Evolutionary conservation across 2,888 invertebrate species (phyloP), one percentile per base, ranked within the genome.

Genomic region (Patella depressa): DNA sequence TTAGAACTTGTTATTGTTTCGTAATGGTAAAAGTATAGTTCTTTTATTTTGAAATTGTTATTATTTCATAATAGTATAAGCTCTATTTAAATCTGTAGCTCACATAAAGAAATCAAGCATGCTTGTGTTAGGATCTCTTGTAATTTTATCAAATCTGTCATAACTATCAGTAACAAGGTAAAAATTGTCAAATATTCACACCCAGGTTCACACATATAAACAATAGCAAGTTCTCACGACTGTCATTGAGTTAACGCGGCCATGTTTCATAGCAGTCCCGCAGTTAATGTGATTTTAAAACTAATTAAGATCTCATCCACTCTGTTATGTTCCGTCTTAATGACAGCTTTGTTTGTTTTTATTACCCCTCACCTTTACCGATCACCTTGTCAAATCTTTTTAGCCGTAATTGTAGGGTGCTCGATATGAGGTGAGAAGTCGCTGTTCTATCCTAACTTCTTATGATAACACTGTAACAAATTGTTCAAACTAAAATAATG

Each of bases 301-400:
- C 65, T 65, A 24, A 65, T 65, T 15, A 65, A 65, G 65, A 65
- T 65, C 65, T 65, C 24, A 24, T 65, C 24, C 65, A 65, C 19
- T n/a, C 24, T 65, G 24, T 65, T 65, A 65, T 65, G 24, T 65
- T 24, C 65, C 14, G 19, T 65, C 65, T 24, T 65, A 24, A 65
- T 65, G 65, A 65, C 65, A 65, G 19, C 65, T 65, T 65, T 65
- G 65, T 65, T 65, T 65, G 65, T 65, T 65, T 65, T 65, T 65
- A 65, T 65, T 65, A 65, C 65, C 65, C 19, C 19, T 65, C 65
- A 65, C 65, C 65, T 65, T 65, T 65, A 24, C 11, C 65, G 14
- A 24, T 24, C 24, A 19, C 19, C 65, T 15, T 24, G 19, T 19
- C 19, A 65, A 65, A 65, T 65, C 65, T 65, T 65, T 65, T 65